Evolutionary conservation across 2,797 vertebrate species (phyloP), one percentile per base, ranked within the genome.

Genomic region (Enteromius treurensis): DNA sequence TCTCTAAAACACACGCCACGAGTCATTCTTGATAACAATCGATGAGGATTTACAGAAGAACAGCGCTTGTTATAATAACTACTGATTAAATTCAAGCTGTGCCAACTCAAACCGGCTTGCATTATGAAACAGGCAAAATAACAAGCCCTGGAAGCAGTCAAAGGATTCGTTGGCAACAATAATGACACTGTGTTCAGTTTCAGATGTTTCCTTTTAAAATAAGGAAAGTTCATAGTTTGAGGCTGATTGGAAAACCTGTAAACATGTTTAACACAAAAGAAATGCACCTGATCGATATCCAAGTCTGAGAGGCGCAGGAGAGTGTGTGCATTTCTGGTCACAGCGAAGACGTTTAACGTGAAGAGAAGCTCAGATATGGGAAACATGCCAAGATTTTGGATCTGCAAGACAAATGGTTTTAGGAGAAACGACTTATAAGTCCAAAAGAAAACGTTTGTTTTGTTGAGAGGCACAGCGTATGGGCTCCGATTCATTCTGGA

Each of bases 341-440:
- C 92, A 0, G 96, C 90, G 1, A 96, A 97, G 37, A 97, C 0
- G 0, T 96, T 96, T 47, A 96, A 89, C 75, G 90, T 93, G 84
- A 99, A 91, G 74, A 89, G 88, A 69, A 97, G 76, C 0, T 94
- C 93, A 0, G 91, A 91, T 67, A 98, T 90, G 0, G 96, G 90
- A 88, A 97, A 98, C 29, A 96, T 85, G 2, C 96, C 97, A 88
- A 98, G 87, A 88, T 99, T 99, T 91, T 96, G 96, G 73, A 99
- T 92, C 98, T 99, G 32, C 14, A 82, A 42, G 40, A 45, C 1
- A 58, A 55, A 85, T 8, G 2, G 37, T 64, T 37, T 40, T 17
- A 51, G 55, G 34, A 70, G 15, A 60, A 62, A 49, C 17, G 2
- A n/a, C 23, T 47, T 3, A n/a, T 5, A 42, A n/a, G 42, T 73